These are phyloP conservation scores for Empidonax traillii DNA, from an alignment of 2,113 vertebrate genomes.

Conservation along the genomic window DNA sequence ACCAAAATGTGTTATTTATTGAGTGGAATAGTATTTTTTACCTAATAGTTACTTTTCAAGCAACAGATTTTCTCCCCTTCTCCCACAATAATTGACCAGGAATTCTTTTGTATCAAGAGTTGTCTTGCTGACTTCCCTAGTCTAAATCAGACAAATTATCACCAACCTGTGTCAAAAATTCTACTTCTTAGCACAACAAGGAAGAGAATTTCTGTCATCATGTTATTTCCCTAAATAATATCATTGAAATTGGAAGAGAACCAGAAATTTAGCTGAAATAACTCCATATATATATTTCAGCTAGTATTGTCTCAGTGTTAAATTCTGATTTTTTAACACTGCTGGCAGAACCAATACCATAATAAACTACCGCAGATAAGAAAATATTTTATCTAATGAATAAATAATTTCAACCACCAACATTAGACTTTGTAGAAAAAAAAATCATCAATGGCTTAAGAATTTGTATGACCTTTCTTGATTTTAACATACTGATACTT, in stretches of 20 bases:
- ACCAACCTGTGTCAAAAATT: neutral
- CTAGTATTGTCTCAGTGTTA: neutral
- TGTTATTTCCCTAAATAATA: neutral
- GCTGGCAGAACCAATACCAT: neutral
- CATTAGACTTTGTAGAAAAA: neutral
- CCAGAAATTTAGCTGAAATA: neutral
- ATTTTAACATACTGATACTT: neutral
- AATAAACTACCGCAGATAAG: neutral
- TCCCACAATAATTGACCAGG: neutral
- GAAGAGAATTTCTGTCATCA: neutral
- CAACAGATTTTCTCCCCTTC: neutral
- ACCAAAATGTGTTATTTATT: neutral
- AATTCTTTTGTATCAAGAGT: neutral
- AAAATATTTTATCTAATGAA: neutral
- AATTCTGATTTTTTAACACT: neutral
- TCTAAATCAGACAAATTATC: neutral
- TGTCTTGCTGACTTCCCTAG: neutral
- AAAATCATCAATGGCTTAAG: neutral
- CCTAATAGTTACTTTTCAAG: neutral
- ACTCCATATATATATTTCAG: neutral
- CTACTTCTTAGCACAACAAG: neutral
- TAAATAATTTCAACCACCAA: neutral
- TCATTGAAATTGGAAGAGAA: neutral
- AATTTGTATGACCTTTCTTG: neutral
- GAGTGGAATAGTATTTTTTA: neutral